Percentiles rank a stretch among this genome's conserved stretches.
phyloP scores from a whole-genome alignment of 2,888 invertebrate genomes.

The Amblyjoppa proteus region DNA sequence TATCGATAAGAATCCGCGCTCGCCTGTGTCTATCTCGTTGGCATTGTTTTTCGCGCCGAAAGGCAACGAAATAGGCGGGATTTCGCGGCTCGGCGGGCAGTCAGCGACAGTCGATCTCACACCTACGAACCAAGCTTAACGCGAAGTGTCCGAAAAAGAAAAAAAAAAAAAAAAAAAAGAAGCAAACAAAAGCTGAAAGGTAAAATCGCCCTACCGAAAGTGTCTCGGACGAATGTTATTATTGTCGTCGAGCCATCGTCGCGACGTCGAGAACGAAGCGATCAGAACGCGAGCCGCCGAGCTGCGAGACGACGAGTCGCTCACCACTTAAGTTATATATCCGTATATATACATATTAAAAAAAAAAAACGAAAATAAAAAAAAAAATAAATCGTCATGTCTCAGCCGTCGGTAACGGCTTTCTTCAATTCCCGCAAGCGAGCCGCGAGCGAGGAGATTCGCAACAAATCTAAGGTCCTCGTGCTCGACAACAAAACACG shows the following conservation, averaged over 20 bases:
- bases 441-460: slow-evolving; percentile 89
- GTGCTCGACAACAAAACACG: slow-evolving; percentile 85
- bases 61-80: slow-evolving; percentile 66
- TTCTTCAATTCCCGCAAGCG: slow-evolving; percentile 93
- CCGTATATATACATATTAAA: slow-evolving; percentile 60
- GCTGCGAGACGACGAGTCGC: not conserved
- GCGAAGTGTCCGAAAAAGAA: not conserved
- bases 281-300: not conserved
- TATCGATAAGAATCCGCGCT: not conserved
- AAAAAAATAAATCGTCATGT: slow-evolving; percentile 86
- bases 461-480: slow-evolving; percentile 84
- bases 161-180: not conserved
- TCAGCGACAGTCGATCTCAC: slow-evolving; percentile 18
- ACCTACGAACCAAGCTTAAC: slow-evolving; percentile 9
- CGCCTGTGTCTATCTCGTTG: not conserved
- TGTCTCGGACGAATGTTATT: slow-evolving; percentile 2
- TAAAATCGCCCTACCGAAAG: not conserved
- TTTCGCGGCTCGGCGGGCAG: slow-evolving; percentile 30
- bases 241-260: not conserved
- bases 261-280: not conserved
- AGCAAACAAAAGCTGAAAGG: not conserved
- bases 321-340: slow-evolving; percentile 32
- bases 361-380: not conserved
- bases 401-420: slow-evolving; percentile 91
- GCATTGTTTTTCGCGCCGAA: slow-evolving; percentile 68